Evolutionary conservation across 2,113 vertebrate species (phyloP).

Genomic region (Poeciliopsis prolifica): DNA sequence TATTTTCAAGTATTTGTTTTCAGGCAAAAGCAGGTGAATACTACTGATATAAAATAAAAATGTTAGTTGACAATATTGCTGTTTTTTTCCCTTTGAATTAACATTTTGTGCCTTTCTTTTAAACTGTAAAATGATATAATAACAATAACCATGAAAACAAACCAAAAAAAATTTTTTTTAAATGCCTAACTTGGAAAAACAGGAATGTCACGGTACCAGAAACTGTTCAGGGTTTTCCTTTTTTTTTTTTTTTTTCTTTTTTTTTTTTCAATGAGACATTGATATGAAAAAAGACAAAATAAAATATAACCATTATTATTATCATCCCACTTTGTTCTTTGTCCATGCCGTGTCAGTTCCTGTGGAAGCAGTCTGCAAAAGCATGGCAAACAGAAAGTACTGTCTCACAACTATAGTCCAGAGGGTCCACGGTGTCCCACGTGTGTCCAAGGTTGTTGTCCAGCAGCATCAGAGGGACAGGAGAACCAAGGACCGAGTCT

Average conservation of each 20-base stretch:
- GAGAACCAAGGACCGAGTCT: slow-evolving; percentile 53
- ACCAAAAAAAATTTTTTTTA: slow-evolving; percentile 50
- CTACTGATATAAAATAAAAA: slow-evolving; percentile 88
- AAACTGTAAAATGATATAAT: slow-evolving; percentile 80
- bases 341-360: slow-evolving; percentile 78
- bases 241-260: slow-evolving; percentile 69
- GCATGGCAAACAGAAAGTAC: slow-evolving; percentile 73
- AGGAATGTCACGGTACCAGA: slow-evolving; percentile 86
- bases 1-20: slow-evolving; percentile 88
- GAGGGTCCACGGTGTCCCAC: slow-evolving; percentile 71
- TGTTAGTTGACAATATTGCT: slow-evolving; percentile 89
- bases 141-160: slow-evolving; percentile 65
- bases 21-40: slow-evolving; percentile 88
- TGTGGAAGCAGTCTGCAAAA: slow-evolving; percentile 77
- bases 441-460: slow-evolving; percentile 63
- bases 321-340: slow-evolving; percentile 78
- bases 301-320: slow-evolving; percentile 78
- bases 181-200: slow-evolving; percentile 77
- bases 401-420: slow-evolving; percentile 73
- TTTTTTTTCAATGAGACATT: slow-evolving; percentile 65
- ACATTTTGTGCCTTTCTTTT: slow-evolving; percentile 83
- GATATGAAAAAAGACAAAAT: slow-evolving; percentile 76
- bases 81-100: slow-evolving; percentile 85
- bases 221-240: slow-evolving; percentile 73
- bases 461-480: slow-evolving; percentile 59